phyloP scores from a whole-genome alignment of 2,797 vertebrate species.

The Psittacula derbiana region DNA sequence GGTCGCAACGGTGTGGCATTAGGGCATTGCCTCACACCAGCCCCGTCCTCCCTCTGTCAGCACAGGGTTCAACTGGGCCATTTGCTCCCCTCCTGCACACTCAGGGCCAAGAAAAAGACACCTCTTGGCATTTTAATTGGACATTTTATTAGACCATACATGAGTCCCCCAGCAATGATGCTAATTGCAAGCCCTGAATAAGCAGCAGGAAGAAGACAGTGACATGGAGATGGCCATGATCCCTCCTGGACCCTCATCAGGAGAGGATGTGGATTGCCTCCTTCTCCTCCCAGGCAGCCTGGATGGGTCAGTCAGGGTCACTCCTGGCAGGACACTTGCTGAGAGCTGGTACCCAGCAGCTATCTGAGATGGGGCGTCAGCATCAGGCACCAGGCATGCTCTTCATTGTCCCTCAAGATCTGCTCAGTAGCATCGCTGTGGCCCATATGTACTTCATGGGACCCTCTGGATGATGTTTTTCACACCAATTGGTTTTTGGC shows the following conservation, averaged over 20 bases:
- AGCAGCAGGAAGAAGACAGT: neutral
- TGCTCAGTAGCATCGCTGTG: neutral
- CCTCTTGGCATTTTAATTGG: neutral
- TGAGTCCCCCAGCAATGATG: neutral
- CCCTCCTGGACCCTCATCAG: fast-evolving
- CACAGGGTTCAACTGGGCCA: fast-evolving
- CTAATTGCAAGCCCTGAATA: neutral
- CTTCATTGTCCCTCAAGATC: fast-evolving
- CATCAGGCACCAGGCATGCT: fast-evolving
- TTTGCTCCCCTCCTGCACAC: neutral
- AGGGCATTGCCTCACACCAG: fast-evolving
- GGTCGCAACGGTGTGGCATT: fast-evolving
- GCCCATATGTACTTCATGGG: fast-evolving
- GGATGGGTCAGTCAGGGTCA: neutral
- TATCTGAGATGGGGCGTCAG: neutral
- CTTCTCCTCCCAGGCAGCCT: neutral
- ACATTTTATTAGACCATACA: neutral
- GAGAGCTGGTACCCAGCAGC: neutral
- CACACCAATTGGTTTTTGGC: neutral
- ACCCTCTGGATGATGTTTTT: neutral
- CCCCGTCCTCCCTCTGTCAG: fast-evolving
- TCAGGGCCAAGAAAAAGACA: neutral
- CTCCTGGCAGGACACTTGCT: neutral
- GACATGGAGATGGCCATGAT: neutral
- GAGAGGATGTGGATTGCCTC: neutral